Conservation (phyloP, 2,797 vertebrate genomes). For the Rhyacichthys aspro region DNA sequence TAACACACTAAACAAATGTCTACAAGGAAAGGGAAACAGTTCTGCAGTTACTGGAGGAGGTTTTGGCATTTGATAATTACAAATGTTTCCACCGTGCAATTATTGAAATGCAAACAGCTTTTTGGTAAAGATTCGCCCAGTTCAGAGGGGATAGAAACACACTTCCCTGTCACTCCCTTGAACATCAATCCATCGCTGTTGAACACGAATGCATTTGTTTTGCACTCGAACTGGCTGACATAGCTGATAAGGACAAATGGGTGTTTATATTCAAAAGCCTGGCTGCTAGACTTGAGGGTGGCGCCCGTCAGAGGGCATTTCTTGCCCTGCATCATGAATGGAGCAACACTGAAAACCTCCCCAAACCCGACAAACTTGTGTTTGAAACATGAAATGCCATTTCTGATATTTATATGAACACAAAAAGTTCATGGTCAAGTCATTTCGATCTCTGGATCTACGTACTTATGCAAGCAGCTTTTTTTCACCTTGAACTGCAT, state of each 20-base stretch:
- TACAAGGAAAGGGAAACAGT: too few relatives aligned
- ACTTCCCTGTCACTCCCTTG: background rate
- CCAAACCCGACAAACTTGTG: too few relatives aligned
- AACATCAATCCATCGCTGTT: slow-evolving; percentile 17
- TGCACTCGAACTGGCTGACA: background rate
- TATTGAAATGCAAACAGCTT: too few relatives aligned
- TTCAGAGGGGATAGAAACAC: background rate
- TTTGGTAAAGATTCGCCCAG: background rate
- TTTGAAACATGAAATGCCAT: too few relatives aligned
- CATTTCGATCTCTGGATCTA: too few relatives aligned
- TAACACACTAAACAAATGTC: too few relatives aligned
- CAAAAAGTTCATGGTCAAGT: too few relatives aligned
- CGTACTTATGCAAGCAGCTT: too few relatives aligned
- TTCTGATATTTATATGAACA: too few relatives aligned
- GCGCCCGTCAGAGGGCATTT: background rate
- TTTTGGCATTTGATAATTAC: background rate
- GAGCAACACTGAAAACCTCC: slow-evolving; percentile 24
- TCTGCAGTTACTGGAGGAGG: too few relatives aligned
- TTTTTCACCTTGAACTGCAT: too few relatives aligned
- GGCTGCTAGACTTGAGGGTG: background rate
- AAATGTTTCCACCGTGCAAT: too few relatives aligned
- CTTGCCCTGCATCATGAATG: slow-evolving; percentile 17
- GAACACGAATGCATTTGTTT: background rate
- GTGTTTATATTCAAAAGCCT: background rate
- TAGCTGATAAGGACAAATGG: background rate